Conservation (phyloP, 2,797 vertebrate species). For the Gambusia yucatana region DNA sequence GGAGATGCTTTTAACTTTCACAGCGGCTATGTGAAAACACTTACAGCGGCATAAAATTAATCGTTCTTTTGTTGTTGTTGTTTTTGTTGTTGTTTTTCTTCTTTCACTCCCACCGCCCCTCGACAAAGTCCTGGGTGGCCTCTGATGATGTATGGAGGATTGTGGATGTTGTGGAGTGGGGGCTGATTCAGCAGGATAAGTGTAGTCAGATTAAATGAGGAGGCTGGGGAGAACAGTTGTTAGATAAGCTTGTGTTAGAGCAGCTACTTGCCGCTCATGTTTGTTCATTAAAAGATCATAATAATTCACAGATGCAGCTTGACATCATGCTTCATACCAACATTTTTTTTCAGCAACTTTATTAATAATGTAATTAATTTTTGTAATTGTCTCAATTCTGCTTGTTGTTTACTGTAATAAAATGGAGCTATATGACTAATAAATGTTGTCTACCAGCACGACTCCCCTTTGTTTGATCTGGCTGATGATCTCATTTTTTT, state of each 20-base stretch:
- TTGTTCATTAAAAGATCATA: neutral
- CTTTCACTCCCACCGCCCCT: neutral
- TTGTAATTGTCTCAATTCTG: neutral
- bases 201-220: neutral
- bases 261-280: neutral
- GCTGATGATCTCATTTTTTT: neutral
- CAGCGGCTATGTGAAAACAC: neutral
- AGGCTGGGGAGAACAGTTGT: neutral
- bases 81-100: neutral
- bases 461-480: neutral
- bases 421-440: neutral
- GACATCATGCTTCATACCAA: neutral
- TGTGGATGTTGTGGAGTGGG: neutral
- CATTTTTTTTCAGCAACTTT: neutral
- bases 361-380: neutral
- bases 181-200: neutral
- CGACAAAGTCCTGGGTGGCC: neutral
- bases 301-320: neutral
- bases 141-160: neutral
- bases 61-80: neutral
- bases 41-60: neutral
- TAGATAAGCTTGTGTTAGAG: neutral
- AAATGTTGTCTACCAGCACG: neutral
- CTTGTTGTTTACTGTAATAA: neutral
- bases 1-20: slow-evolving; percentile 1